A percentile compares a stretch with the other conserved stretches of the same genome.
Conservation (phyloP, 2,888 invertebrate genomes). For the Agrilus mali region DNA sequence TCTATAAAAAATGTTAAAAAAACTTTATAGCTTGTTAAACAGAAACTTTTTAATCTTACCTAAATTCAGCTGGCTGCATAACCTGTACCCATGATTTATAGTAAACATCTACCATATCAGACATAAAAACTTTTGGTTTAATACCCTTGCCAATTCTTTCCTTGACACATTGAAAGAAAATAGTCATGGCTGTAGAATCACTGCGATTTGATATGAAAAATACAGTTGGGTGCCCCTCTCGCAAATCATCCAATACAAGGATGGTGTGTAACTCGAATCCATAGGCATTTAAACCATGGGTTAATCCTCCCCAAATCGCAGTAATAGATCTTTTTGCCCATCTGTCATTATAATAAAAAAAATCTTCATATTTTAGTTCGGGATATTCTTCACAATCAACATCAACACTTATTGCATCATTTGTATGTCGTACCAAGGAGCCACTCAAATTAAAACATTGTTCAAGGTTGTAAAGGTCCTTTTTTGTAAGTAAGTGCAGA, state of each 20-base stretch:
- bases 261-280: constrained; percentile 13
- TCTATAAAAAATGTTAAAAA: background rate
- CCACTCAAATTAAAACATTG: too few relatives aligned
- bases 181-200: constrained; percentile 4
- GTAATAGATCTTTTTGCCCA: too few relatives aligned
- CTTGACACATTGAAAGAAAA: constrained; percentile 9
- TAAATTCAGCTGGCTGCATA: constrained; percentile 9
- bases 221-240: constrained; percentile 11
- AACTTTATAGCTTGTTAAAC: background rate
- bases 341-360: too few relatives aligned
- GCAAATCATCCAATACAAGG: constrained; percentile 12
- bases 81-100: constrained; percentile 14
- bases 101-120: constrained; percentile 13
- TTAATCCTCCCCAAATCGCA: constrained; percentile 8
- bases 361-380: too few relatives aligned
- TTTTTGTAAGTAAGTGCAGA: too few relatives aligned
- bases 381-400: too few relatives aligned
- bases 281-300: constrained; percentile 13
- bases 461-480: too few relatives aligned
- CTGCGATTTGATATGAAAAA: constrained; percentile 12
- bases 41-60: background rate
- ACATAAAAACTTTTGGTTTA: constrained; percentile 12
- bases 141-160: constrained; percentile 6
- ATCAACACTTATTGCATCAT: too few relatives aligned
- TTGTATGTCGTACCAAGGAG: too few relatives aligned